phyloP scores from a whole-genome alignment of 2,113 vertebrate genomes.

The Vulpes lagopus region DNA sequence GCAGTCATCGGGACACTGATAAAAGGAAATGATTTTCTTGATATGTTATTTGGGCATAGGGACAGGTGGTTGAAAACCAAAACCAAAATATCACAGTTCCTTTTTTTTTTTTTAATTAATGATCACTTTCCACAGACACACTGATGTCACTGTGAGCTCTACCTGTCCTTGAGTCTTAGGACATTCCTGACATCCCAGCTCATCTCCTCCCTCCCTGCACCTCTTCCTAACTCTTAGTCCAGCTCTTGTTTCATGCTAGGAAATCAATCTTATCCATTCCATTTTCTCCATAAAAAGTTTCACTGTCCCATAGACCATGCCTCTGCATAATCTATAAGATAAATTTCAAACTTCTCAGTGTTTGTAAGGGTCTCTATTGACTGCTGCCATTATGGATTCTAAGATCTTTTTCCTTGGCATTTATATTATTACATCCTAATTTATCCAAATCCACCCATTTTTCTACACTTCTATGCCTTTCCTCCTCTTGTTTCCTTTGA shows the following conservation, averaged over 20 bases:
- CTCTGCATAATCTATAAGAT: not conserved
- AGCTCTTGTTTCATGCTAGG: not conserved
- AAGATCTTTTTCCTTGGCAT: not conserved
- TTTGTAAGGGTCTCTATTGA: not conserved
- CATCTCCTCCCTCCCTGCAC: no score
- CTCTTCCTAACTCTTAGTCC: not conserved
- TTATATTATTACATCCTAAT: not conserved
- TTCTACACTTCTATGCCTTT: not conserved
- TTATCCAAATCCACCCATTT: no score
- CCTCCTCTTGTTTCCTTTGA: not conserved
- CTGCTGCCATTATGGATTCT: no score
- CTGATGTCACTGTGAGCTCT: not conserved
- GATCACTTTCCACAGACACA: not conserved
- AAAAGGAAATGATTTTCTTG: not conserved
- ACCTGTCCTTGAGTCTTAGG: not conserved
- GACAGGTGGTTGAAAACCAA: not conserved
- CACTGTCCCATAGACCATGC: not conserved
- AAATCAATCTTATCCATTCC: not conserved
- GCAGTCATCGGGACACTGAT: not conserved
- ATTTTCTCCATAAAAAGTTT: not conserved
- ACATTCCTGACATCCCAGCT: rapidly evolving
- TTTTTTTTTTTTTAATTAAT: not conserved
- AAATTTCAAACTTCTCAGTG: not conserved
- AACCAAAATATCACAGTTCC: not conserved
- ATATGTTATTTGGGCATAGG: not conserved